Evolutionary conservation across 2,797 vertebrate species (phyloP), one percentile per base, ranked within the genome.

Genomic region (Hippocampus kuda): DNA sequence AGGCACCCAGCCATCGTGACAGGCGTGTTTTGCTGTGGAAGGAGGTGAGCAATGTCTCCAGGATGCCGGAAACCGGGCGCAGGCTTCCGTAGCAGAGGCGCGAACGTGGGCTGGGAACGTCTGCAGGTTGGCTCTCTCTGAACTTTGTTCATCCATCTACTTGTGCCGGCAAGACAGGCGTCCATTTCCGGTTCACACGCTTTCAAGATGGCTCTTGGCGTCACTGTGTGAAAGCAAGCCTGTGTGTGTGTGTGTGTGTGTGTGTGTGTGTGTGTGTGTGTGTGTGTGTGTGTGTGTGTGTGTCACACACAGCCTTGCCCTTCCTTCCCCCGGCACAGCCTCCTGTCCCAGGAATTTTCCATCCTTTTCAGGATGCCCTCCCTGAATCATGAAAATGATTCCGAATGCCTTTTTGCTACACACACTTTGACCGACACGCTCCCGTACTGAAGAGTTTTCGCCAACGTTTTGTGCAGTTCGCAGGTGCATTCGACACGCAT

Each of bases 161-260:
- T 3, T 44, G 67, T 76, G 77, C 69, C 1, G 68, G 72, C 73
- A 83, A 74, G 78, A 86, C 81, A 78, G 76, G 77, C 79, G 13
- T 62, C 76, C 67, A 41, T 85, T 85, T 88, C 86, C 86, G 72
- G 85, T 88, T 89, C 87, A 88, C 87, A 89, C 78, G 81, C 83
- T 79, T 85, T 68, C 72, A 71, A 75, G 60, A 54, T 54, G 73
- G 65, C 77, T 72, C 65, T 70, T 65, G 66, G 59, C 66, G 67
- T 77, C 71, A 71, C 20, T 61, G 48, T 69, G 60, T 70, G 71
- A 27, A 27, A 27, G 27, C 27, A 27, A 1, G 27, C 27, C 2
- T 46, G 48, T 69, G 60, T 70, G 71, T 46, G 6, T 6, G 34
- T 7, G 6, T 34, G 34, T 7, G 5, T 34, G n/a, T 61, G 48